Conservation (phyloP, 2,888 invertebrate species). For the Nineta flava region DNA sequence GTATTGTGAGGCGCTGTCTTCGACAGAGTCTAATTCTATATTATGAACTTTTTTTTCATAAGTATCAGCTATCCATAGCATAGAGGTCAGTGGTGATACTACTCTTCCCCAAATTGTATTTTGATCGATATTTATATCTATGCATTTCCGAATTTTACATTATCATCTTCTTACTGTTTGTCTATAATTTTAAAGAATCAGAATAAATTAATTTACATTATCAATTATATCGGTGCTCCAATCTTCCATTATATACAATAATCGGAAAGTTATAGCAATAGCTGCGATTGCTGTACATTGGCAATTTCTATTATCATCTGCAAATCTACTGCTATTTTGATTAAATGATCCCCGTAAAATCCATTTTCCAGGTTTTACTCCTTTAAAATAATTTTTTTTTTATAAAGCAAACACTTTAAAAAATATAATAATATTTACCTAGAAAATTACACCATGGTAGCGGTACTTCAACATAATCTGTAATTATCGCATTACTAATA, state of each 20-base stretch:
- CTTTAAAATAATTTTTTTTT: no score
- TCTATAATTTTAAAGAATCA: background rate
- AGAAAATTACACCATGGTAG: slow-evolving; percentile 25
- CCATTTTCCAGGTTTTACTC: slow-evolving; percentile 19
- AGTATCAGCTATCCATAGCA: no score
- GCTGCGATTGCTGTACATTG: slow-evolving; percentile 30
- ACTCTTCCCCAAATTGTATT: no score
- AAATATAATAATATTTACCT: slow-evolving; percentile 14
- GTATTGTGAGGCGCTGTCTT: no score
- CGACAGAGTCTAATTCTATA: no score
- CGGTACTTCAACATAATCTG: slow-evolving; percentile 19
- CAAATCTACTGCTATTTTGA: slow-evolving; percentile 22
- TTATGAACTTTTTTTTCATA: no score
- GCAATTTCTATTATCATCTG: slow-evolving; percentile 23
- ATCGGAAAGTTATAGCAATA: slow-evolving; percentile 23
- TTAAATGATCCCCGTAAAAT: slow-evolving; percentile 25
- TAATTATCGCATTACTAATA: slow-evolving; percentile 23
- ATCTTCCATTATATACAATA: slow-evolving; percentile 12
- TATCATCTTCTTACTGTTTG: no score
- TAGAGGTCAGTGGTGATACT: no score
- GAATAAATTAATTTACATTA: slow-evolving; percentile 16
- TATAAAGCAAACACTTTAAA: background rate
- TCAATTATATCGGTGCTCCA: slow-evolving; percentile 25
- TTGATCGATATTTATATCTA: no score
- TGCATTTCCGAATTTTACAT: no score